phyloP scores from a whole-genome alignment of 2,888 invertebrate genomes.

The Netelia inedita region DNA sequence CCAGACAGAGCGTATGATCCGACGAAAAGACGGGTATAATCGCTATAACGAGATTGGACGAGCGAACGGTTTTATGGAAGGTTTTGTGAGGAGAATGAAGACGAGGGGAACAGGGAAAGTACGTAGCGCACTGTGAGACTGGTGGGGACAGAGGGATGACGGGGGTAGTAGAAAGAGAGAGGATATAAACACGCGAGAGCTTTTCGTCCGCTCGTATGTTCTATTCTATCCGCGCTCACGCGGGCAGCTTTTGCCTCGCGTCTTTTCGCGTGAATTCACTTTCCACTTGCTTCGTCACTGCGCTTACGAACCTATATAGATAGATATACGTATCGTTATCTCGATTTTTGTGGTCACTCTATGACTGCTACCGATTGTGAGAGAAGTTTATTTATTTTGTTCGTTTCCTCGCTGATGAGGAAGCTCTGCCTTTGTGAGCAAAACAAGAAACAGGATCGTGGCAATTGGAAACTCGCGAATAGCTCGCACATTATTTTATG shows the following conservation, averaged over 20 bases:
- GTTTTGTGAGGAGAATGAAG: constrained; percentile 46
- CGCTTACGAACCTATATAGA: neutral
- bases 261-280: constrained; percentile 25
- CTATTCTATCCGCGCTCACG: constrained; percentile 37
- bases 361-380: too few species aligned
- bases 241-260: constrained; percentile 7
- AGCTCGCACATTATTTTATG: too few species aligned
- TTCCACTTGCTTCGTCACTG: constrained; percentile 12
- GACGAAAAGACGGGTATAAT: constrained; percentile 65
- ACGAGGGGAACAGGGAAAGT: constrained; percentile 44
- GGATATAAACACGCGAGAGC: constrained; percentile 21
- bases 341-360: too few species aligned
- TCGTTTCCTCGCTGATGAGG: neutral
- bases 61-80: constrained; percentile 66
- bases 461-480: too few species aligned
- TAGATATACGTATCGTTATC: neutral
- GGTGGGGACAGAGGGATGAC: constrained; percentile 16
- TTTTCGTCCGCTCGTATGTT: constrained; percentile 62
- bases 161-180: constrained; percentile 39
- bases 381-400: neutral
- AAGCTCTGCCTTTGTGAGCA: too few species aligned
- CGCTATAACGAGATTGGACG: constrained; percentile 72
- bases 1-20: constrained; percentile 71
- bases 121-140: neutral
- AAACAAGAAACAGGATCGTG: too few species aligned